Conservation (phyloP, 2,113 vertebrate species). For the Pardalotus punctatus region DNA sequence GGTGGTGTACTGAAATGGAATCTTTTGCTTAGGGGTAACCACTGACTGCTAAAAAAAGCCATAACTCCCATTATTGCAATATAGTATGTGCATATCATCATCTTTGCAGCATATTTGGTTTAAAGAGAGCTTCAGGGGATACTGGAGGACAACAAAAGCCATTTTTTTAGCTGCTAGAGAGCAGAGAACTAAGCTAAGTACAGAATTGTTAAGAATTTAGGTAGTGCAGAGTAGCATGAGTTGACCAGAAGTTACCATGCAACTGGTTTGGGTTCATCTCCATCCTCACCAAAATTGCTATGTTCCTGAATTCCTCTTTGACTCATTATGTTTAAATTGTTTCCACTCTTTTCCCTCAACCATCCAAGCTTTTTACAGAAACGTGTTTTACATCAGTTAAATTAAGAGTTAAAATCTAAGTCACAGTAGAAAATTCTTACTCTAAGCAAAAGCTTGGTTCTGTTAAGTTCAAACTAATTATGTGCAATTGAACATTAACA, state of each 20-base stretch:
- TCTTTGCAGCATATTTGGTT: not conserved
- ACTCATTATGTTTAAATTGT: not conserved
- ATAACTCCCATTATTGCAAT: not conserved
- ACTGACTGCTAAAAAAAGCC: not conserved
- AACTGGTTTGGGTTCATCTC: not conserved
- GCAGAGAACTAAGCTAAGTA: not conserved
- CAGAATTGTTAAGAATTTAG: not conserved
- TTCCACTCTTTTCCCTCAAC: not conserved
- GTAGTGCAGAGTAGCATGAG: not conserved
- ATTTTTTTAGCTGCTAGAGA: not conserved
- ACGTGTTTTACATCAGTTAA: not conserved
- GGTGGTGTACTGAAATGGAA: not conserved
- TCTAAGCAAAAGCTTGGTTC: not conserved
- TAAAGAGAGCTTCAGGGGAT: not conserved
- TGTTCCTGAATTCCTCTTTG: not conserved
- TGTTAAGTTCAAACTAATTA: not conserved
- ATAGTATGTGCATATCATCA: not conserved
- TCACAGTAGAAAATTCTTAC: not conserved
- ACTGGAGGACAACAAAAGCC: not conserved
- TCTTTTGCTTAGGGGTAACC: not conserved
- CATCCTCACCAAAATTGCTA: not conserved
- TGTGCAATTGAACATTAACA: not conserved
- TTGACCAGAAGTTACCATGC: not conserved
- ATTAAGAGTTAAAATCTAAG: not conserved
- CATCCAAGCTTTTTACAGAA: not conserved